These are phyloP conservation scores for Sphaerophoria taeniata DNA, from an alignment of 2,888 invertebrate species.

Conservation along the genomic window DNA sequence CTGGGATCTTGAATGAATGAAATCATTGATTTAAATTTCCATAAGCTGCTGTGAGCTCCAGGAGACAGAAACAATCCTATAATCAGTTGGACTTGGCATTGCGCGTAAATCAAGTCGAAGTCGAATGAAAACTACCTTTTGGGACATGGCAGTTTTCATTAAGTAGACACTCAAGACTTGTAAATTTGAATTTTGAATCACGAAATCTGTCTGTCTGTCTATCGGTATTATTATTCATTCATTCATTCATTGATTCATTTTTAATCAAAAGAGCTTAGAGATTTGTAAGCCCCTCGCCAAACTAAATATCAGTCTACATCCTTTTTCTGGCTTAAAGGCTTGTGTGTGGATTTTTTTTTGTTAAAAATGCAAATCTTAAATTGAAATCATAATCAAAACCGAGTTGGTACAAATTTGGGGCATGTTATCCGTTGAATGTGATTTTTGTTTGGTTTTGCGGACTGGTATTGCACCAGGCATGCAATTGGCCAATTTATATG, in stretches of 20 bases:
- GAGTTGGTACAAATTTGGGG: conserved; percentile 70
- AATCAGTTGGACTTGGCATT: conserved; percentile 49
- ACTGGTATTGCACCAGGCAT: conserved; percentile 6
- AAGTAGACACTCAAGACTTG: conserved; percentile 53
- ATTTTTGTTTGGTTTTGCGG: conserved; percentile 33
- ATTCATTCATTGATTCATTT: conserved; percentile 35
- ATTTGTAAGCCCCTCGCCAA: not conserved
- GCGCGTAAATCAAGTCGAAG: conserved; percentile 51
- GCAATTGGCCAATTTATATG: conserved; percentile 71
- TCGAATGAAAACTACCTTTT: conserved; percentile 42
- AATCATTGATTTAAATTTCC: conserved; percentile 65
- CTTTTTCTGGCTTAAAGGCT: conserved; percentile 48
- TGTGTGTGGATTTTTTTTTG: not conserved
- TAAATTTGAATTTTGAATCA: conserved; percentile 23
- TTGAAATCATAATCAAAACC: conserved; percentile 64
- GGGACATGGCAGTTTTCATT: conserved; percentile 59
- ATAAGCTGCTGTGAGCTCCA: conserved; percentile 37
- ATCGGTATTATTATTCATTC: conserved; percentile 63
- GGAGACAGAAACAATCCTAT: conserved; percentile 52
- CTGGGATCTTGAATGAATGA: conserved; percentile 43
- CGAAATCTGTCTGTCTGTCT: conserved; percentile 27
- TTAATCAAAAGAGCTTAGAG: not conserved
- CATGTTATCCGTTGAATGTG: conserved; percentile 61
- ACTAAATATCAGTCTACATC: conserved; percentile 30
- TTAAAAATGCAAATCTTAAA: conserved; percentile 57